Conservation (phyloP, 35 echinoderm and acorn worm genomes). For the Heliocidaris tuberculata region DNA sequence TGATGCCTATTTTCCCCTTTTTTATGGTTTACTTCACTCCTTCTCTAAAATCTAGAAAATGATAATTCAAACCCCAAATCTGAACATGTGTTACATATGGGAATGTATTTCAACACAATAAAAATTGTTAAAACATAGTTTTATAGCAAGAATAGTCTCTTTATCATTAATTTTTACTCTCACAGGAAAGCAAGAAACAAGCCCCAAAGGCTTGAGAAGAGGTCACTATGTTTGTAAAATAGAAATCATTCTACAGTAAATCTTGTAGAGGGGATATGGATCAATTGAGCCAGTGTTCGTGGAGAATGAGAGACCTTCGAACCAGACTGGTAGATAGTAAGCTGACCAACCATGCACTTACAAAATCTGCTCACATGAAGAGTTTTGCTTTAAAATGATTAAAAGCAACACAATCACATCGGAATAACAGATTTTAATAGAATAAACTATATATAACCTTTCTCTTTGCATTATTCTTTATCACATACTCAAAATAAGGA, state of each 20-base stretch:
- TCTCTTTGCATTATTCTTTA: too few relatives aligned
- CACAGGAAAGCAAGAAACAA: not conserved
- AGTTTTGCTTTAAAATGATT: not conserved
- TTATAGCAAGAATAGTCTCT: not conserved
- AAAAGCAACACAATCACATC: not conserved
- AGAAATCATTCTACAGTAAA: not conserved
- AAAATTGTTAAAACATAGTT: not conserved
- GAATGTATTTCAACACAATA: not conserved
- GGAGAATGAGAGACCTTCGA: not conserved
- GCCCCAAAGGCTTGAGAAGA: not conserved
- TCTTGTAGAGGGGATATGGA: not conserved
- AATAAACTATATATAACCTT: too few relatives aligned
- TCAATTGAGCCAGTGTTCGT: not conserved
- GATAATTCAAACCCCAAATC: not conserved
- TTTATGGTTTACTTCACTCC: not conserved
- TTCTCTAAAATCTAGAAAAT: not conserved
- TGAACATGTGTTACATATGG: not conserved
- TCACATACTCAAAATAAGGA: too few relatives aligned
- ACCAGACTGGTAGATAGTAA: not conserved
- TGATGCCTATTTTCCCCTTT: not conserved
- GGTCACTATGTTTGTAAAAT: not conserved
- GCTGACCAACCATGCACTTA: not conserved
- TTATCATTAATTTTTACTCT: not conserved
- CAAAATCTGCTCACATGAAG: not conserved
- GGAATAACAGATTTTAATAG: too few relatives aligned